Evolutionary conservation across 2,113 vertebrate species (phyloP), one percentile per base, ranked within the genome.

Genomic region (Rhynchopsitta pachyrhyncha): DNA sequence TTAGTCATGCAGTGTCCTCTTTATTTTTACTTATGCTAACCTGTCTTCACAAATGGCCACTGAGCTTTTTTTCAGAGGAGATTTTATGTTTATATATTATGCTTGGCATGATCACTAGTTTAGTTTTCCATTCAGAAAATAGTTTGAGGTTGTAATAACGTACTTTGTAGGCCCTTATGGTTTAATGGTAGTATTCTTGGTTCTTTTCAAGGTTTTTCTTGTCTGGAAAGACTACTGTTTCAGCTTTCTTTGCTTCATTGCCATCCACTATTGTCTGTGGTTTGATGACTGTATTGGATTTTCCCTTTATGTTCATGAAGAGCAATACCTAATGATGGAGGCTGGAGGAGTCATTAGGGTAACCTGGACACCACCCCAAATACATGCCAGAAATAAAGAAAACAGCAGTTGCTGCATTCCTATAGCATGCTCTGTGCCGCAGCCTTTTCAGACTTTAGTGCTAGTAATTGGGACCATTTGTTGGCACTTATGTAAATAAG

Each of bases 401-500:
- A 82, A 39, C 18, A 74, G 70, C 82, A 67, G 28, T 93, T 78
- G 11, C 76, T 93, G 80, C 49, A 60, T 83, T 96, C 62, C 75
- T 87, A 60, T 83, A 78, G 23, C 37, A 42, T 67, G 25, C 17
- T 91, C 23, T 62, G 20, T 87, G 77, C 69, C 50, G 41, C 80
- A 62, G 44, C 73, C 62, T 86, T 87, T 91, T 86, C 90, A 79
- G 47, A n/a, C 33, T 62, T 47, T 82, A 82, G 16, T 86, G 44
- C 83, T 79, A 39, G 66, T 69, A 93, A 91, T 70, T 84, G 47
- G 52, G 44, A 91, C 41, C 64, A 17, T 87, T 89, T 91, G 66
- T 84, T 89, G 77, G 88, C 47, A 59, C 75, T 84, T 93, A 66
- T 94, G 80, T 73, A 92, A 96, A 89, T 79, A 79, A 90, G 29